Conservation (phyloP, 2,113 vertebrate genomes). For the Typhlomys cinereus region DNA sequence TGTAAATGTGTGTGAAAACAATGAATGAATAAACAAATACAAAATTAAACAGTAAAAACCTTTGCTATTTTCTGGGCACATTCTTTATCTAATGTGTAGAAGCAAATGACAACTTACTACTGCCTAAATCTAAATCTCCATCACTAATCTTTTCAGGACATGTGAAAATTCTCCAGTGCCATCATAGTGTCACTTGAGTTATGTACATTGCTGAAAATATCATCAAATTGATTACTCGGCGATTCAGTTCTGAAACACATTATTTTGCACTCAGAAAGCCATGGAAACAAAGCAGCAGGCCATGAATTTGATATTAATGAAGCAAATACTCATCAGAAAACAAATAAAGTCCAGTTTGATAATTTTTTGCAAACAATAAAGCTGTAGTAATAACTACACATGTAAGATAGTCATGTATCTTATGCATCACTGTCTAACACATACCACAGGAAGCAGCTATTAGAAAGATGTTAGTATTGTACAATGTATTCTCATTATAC, state of each 20-base stretch:
- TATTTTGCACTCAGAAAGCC: slow-evolving; percentile 45
- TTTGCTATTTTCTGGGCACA: slow-evolving; percentile 7
- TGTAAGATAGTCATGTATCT: neutral
- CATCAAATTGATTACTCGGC: slow-evolving; percentile 49
- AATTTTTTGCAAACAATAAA: slow-evolving; percentile 51
- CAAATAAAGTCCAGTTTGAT: neutral
- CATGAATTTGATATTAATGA: slow-evolving; percentile 53
- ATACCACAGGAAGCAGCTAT: neutral
- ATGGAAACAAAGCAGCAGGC: neutral
- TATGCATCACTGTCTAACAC: neutral
- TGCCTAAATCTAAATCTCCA: slow-evolving; percentile 22
- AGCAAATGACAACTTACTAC: neutral
- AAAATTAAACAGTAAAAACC: too few relatives aligned
- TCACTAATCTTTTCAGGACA: slow-evolving; percentile 18
- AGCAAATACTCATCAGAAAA: slow-evolving; percentile 28
- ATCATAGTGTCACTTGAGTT: slow-evolving; percentile 49
- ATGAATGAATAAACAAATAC: too few relatives aligned
- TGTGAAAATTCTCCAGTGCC: neutral
- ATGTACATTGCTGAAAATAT: slow-evolving; percentile 62
- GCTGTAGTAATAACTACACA: neutral
- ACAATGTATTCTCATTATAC: too few relatives aligned
- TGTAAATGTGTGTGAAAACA: too few relatives aligned
- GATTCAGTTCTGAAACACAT: slow-evolving; percentile 37
- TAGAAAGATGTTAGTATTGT: neutral
- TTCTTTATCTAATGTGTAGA: neutral